Conservation (phyloP, 2,888 invertebrate species). For the Drosophila glabriapex region DNA sequence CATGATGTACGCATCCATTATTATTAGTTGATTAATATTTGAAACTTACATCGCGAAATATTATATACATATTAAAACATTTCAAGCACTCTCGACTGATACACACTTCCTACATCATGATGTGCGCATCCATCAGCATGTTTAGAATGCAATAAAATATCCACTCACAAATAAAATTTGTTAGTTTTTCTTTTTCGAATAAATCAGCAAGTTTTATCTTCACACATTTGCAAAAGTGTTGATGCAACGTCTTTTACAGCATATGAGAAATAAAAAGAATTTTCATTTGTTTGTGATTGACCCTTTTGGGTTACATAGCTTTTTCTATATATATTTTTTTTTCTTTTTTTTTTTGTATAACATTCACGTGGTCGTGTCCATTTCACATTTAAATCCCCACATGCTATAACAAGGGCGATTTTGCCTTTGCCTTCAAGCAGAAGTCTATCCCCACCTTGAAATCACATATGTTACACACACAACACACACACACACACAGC, state of each 20-base stretch:
- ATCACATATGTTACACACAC: slow-evolving; percentile 47
- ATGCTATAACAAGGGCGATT: not conserved
- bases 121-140: not conserved
- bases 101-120: not conserved
- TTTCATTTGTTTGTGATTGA: slow-evolving; percentile 47
- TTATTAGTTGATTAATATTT: not conserved
- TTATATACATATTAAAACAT: not conserved
- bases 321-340: not conserved
- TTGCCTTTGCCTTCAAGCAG: slow-evolving; percentile 2
- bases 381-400: slow-evolving; percentile 39
- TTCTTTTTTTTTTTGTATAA: slow-evolving; percentile 14
- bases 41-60: not conserved
- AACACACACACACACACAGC: not conserved
- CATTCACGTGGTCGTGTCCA: slow-evolving; percentile 36
- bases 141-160: slow-evolving; percentile 2
- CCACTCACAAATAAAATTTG: slow-evolving; percentile 1
- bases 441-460: slow-evolving; percentile 25
- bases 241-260: slow-evolving; percentile 28
- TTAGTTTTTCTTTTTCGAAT: slow-evolving; percentile 10
- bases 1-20: not conserved
- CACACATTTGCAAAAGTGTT: slow-evolving; percentile 29
- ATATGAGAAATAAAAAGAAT: slow-evolving; percentile 21
- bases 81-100: not conserved
- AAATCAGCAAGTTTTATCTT: slow-evolving; percentile 32
- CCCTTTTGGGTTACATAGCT: slow-evolving; percentile 33